A percentile compares a stretch with the other conserved stretches of the same genome.
phyloP scores from a whole-genome alignment of 2,797 vertebrate genomes.

The Neostethus bicornis region DNA sequence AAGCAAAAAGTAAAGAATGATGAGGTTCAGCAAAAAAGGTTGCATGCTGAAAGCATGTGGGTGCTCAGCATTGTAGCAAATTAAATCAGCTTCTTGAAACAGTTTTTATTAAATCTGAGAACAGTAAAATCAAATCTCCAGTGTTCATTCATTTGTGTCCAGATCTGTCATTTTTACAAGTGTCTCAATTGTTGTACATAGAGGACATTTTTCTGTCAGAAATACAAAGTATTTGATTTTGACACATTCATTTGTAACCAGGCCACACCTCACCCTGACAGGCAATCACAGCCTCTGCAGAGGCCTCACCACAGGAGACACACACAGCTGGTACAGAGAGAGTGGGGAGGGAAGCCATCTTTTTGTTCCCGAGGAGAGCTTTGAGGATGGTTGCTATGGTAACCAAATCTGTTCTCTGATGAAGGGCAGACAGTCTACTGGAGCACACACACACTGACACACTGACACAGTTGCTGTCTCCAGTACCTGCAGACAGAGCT shows the following conservation, averaged over 20 bases:
- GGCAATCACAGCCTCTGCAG: constrained; percentile 3
- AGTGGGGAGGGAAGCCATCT: constrained; percentile 50
- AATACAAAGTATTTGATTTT: constrained; percentile 6
- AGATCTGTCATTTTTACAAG: constrained; percentile 54
- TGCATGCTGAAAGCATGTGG: too few relatives aligned
- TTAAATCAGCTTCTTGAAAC: too few relatives aligned
- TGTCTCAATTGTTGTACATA: constrained; percentile 37
- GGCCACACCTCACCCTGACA: constrained; percentile 8
- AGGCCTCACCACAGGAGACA: constrained; percentile 1
- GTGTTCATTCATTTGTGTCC: background rate
- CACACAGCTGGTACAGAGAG: constrained; percentile 20
- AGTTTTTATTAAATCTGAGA: too few relatives aligned
- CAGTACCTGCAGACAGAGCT: constrained; percentile 48
- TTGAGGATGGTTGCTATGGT: constrained; percentile 73
- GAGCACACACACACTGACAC: constrained; percentile 49
- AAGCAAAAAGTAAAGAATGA: too few relatives aligned
- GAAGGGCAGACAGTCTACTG: constrained; percentile 56
- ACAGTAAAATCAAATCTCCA: constrained; percentile 2
- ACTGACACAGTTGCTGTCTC: constrained; percentile 61
- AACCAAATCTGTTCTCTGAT: constrained; percentile 63
- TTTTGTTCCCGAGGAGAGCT: constrained; percentile 72
- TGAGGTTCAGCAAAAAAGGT: too few relatives aligned
- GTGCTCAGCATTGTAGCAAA: too few relatives aligned
- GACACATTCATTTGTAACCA: constrained; percentile 16
- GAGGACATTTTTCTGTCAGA: background rate